A percentile compares a stretch with the other conserved stretches of the same genome.
These are phyloP conservation scores for Austrofundulus limnaeus DNA, from an alignment of 2,113 vertebrate species.

Conservation along the genomic window DNA sequence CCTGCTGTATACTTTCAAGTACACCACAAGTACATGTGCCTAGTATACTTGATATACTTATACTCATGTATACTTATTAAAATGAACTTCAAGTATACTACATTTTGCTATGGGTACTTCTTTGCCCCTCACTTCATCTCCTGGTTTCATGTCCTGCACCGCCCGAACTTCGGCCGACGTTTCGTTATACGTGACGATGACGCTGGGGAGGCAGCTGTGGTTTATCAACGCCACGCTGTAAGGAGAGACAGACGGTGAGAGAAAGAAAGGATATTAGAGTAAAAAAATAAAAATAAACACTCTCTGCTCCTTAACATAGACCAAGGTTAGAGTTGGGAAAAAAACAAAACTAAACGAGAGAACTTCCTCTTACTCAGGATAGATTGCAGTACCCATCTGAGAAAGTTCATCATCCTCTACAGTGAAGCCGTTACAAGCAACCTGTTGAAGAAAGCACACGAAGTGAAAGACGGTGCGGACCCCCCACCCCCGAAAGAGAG, in stretches of 20 bases:
- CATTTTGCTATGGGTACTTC: no score
- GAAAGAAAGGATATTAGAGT: background rate
- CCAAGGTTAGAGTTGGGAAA: no score
- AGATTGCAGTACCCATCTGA: slow-evolving; percentile 92
- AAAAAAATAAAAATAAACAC: background rate
- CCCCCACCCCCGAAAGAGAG: no score
- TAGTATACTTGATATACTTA: no score
- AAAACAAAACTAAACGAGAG: no score
- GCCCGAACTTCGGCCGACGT: slow-evolving; percentile 89
- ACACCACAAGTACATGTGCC: no score
- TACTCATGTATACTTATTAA: no score
- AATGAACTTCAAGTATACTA: no score
- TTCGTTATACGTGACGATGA: slow-evolving; percentile 91
- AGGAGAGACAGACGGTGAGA: slow-evolving; percentile 24
- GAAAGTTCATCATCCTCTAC: slow-evolving; percentile 96
- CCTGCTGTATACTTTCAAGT: no score
- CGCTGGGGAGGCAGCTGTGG: slow-evolving; percentile 94
- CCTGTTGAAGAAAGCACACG: slow-evolving; percentile 71
- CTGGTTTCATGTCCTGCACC: slow-evolving; percentile 85
- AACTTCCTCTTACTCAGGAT: slow-evolving; percentile 87
- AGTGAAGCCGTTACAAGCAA: slow-evolving; percentile 97
- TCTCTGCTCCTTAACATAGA: background rate
- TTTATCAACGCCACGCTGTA: slow-evolving; percentile 92
- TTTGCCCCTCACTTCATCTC: slow-evolving; percentile 88
- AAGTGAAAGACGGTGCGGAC: background rate